phyloP scores from a whole-genome alignment of 2,888 invertebrate species.

The Polymixis lichenea region DNA sequence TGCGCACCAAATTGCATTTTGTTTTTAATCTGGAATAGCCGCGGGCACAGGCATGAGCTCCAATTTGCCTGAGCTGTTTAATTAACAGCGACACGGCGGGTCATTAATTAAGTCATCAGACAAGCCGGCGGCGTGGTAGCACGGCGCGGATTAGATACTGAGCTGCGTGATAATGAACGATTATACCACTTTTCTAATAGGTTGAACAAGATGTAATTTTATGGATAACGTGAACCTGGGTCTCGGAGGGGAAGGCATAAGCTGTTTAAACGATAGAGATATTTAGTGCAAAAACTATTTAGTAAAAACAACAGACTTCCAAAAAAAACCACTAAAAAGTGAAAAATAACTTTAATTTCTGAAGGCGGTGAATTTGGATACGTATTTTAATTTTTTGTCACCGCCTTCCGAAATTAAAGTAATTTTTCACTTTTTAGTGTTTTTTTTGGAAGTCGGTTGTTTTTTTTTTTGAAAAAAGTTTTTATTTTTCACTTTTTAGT shows the following conservation, averaged over 20 bases:
- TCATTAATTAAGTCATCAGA: constrained; percentile 90
- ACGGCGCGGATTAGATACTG: constrained; percentile 81
- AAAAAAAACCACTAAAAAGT: too few relatives aligned
- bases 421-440: too few relatives aligned
- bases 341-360: too few relatives aligned
- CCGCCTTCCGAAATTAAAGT: too few relatives aligned
- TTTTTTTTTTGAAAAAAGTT: too few relatives aligned
- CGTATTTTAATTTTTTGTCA: too few relatives aligned
- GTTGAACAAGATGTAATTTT: constrained; percentile 58
- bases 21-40: constrained; percentile 86
- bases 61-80: constrained; percentile 88
- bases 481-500: too few relatives aligned
- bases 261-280: constrained; percentile 5
- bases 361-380: too few relatives aligned
- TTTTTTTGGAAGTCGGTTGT: too few relatives aligned
- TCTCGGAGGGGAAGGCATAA: constrained; percentile 1
- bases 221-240: constrained; percentile 44
- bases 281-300: too few relatives aligned
- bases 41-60: constrained; percentile 81
- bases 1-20: constrained; percentile 84
- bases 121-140: constrained; percentile 80
- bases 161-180: constrained; percentile 82
- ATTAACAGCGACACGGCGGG: constrained; percentile 88
- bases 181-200: constrained; percentile 74
- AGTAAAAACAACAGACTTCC: too few relatives aligned